Evolutionary conservation across 2,113 vertebrate species (phyloP), one percentile per base, ranked within the genome.

Genomic region (Holacanthus passer): DNA sequence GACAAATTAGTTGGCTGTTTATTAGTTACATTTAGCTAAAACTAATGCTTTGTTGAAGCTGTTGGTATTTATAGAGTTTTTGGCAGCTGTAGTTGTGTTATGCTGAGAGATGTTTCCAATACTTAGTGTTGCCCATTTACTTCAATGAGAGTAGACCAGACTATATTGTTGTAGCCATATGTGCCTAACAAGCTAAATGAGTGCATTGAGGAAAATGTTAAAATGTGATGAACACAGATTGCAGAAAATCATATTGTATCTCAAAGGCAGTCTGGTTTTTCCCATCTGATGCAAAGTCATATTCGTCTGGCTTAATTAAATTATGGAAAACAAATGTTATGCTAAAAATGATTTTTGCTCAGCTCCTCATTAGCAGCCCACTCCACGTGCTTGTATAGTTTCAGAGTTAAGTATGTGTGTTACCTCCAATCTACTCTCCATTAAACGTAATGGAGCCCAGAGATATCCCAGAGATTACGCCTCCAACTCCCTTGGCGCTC

Each of bases 391-490:
- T 63, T 59, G 13, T 64, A 37, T 29, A 45, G 58, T 63, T 31
- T 0, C 68, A 43, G 35, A 55, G 72, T 71, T 65, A 53, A 76
- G 64, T 62, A 31, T 35, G 31, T 71, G 59, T 71, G 68, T 73
- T 78, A 58, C 24, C 85, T 87, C 80, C 75, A 74, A 79, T 89
- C 79, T 83, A 66, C 67, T 66, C 53, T 79, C 71, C 73, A 82
- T 87, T 80, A 87, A 86, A 69, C 63, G 56, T 74, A 78, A 88
- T 82, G 76, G 59, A 87, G 81, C 84, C 79, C 58, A 37, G 83
- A 84, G 82, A 88, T 81, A 78, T 66, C 52, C 31, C 78, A 56
- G 72, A 82, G 78, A 81, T 88, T 81, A 85, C 67, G 75, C 90
- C 92, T 87, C 78, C 84, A 27, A 77, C 76, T 90, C 87, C 79